These are phyloP conservation scores for Siniperca knerii DNA, from an alignment of 2,113 vertebrate species.

Conservation along the genomic window DNA sequence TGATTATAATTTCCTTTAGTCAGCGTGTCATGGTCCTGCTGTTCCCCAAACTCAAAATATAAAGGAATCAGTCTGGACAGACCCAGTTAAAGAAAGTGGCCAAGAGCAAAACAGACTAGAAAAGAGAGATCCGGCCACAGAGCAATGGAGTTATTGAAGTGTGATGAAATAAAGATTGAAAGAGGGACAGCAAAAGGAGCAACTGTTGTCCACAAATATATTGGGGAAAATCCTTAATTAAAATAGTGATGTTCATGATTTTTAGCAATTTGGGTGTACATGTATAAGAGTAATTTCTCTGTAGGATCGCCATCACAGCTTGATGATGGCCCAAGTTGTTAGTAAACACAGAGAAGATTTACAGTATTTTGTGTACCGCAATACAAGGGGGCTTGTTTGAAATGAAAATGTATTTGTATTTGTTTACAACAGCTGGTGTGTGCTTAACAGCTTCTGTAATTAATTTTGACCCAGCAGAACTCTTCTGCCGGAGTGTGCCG, in stretches of 20 bases:
- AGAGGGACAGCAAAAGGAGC: constrained; percentile 19
- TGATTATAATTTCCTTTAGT: constrained; percentile 21
- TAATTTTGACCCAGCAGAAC: constrained; percentile 82
- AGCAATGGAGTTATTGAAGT: constrained; percentile 14
- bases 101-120: constrained; percentile 24
- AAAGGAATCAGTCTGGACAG: constrained; percentile 35
- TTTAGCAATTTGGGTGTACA: constrained; percentile 35
- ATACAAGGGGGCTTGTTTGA: constrained; percentile 79
- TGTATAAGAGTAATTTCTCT: constrained; percentile 65
- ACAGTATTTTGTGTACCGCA: constrained; percentile 54
- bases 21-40: neutral
- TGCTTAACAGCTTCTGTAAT: constrained; percentile 83
- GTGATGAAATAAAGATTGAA: constrained; percentile 21
- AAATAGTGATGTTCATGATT: constrained; percentile 40
- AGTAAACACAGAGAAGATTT: constrained; percentile 67
- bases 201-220: constrained; percentile 39
- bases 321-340: constrained; percentile 65
- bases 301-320: constrained; percentile 55
- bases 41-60: neutral
- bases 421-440: constrained; percentile 85
- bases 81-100: constrained; percentile 9
- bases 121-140: neutral
- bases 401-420: constrained; percentile 82
- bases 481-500: constrained; percentile 58
- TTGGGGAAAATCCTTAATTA: constrained; percentile 50